These are phyloP conservation scores for Phacellophora camtschatica DNA, from an alignment of 30 jellyfish, hydroid and myxozoan species.

Conservation along the genomic window DNA sequence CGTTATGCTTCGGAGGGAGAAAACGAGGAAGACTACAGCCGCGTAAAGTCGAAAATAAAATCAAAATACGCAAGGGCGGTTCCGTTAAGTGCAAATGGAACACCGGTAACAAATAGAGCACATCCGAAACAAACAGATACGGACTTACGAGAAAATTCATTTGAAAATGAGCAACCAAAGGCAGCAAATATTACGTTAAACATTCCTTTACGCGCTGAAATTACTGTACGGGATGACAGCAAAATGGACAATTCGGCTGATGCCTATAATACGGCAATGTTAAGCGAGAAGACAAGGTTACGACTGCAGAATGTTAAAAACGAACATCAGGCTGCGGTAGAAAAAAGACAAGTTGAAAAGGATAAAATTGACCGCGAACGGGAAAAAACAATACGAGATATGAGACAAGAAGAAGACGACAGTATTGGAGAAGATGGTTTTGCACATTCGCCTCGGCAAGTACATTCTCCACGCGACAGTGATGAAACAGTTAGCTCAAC, in stretches of 20 bases:
- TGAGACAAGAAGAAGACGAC: conserved; percentile 78
- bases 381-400: conserved; percentile 55
- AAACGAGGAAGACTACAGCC: conserved; percentile 41
- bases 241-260: conserved; percentile 38
- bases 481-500: conserved; percentile 76
- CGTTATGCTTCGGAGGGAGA: conserved; percentile 65
- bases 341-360: conserved; percentile 68
- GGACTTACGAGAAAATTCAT: conserved; percentile 12
- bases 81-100: conserved; percentile 49
- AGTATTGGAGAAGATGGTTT: conserved; percentile 29
- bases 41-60: conserved; percentile 63
- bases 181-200: conserved; percentile 44
- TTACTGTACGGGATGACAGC: conserved; percentile 44
- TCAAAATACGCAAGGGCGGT: conserved; percentile 57
- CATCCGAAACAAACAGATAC: background rate
- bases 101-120: conserved; percentile 4
- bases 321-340: conserved; percentile 83
- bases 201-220: conserved; percentile 65
- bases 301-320: conserved; percentile 71
- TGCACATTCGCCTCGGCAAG: background rate
- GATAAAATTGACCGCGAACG: conserved; percentile 70
- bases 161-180: conserved; percentile 6
- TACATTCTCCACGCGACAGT: conserved; percentile 46
- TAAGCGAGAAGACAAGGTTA: conserved; percentile 78
- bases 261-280: conserved; percentile 69